These are phyloP conservation scores for Megaptera novaeangliae DNA, from an alignment of 2,113 vertebrate genomes.

Conservation along the genomic window DNA sequence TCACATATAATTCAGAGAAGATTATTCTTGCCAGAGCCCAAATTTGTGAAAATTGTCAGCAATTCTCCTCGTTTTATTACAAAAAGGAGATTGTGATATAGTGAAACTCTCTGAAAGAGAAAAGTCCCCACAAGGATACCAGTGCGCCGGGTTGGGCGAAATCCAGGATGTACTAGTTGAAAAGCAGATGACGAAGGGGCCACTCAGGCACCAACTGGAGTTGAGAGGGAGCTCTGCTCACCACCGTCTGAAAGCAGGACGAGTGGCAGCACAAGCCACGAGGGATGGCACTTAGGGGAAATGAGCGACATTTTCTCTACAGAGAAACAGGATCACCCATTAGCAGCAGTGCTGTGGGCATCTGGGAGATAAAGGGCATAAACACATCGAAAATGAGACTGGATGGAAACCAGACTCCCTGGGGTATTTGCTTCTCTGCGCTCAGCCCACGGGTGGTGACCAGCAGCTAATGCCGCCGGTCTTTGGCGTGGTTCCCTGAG, in stretches of 20 bases:
- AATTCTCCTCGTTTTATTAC: conserved; percentile 17
- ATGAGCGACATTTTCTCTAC: background rate
- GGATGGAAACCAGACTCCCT: rapidly evolving
- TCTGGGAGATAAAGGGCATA: background rate
- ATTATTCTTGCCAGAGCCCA: conserved; percentile 32
- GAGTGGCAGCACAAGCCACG: background rate
- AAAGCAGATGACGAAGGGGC: background rate
- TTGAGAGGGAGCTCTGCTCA: rapidly evolving
- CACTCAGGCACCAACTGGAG: rapidly evolving
- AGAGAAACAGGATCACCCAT: background rate
- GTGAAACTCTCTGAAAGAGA: background rate
- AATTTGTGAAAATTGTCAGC: conserved; percentile 9
- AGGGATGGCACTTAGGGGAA: background rate
- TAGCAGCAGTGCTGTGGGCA: rapidly evolving
- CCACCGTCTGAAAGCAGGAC: rapidly evolving
- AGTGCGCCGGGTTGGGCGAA: rapidly evolving
- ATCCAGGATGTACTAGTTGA: background rate
- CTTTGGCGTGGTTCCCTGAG: background rate
- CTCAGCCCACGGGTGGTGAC: background rate
- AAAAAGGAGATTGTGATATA: background rate
- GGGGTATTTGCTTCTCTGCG: background rate
- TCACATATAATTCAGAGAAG: background rate
- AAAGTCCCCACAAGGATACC: background rate
- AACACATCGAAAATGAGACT: rapidly evolving
- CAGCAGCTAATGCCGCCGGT: rapidly evolving